phyloP scores from a whole-genome alignment of 2,113 vertebrate genomes.

The Coptodon bakossiorum region DNA sequence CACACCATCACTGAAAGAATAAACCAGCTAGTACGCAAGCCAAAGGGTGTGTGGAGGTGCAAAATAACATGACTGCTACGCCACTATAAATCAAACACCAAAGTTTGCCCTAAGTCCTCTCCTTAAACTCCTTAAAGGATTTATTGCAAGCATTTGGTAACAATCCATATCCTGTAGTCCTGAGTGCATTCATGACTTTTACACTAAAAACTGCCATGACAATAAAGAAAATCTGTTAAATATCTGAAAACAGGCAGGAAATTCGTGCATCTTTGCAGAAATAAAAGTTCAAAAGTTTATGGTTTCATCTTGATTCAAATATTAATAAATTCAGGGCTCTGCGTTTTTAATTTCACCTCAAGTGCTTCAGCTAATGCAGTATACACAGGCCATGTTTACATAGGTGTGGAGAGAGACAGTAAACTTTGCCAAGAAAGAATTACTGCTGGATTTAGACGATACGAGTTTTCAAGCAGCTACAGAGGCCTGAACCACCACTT shows the following conservation, averaged over 20 bases:
- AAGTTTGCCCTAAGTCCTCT: background rate
- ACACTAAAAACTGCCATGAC: background rate
- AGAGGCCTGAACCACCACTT: background rate
- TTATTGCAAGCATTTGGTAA: background rate
- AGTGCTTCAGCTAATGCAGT: conserved; percentile 18
- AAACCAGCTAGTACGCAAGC: background rate
- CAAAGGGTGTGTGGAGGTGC: background rate
- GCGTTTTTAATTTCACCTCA: background rate
- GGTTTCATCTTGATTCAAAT: background rate
- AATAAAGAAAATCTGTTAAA: background rate
- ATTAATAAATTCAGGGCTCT: background rate
- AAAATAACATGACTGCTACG: background rate
- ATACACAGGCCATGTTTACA: conserved; percentile 32
- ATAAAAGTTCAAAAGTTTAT: conserved; percentile 26
- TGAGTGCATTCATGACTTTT: background rate
- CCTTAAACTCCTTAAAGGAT: background rate
- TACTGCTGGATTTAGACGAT: conserved; percentile 13
- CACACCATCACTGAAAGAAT: background rate
- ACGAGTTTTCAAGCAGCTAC: background rate
- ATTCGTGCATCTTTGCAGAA: background rate
- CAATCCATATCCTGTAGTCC: background rate
- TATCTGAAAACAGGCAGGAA: background rate
- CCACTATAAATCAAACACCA: background rate
- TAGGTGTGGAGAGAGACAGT: conserved; percentile 1
- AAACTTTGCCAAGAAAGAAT: conserved; percentile 14